phyloP scores from a whole-genome alignment of 2,888 invertebrate species.

The Aquatica leii region DNA sequence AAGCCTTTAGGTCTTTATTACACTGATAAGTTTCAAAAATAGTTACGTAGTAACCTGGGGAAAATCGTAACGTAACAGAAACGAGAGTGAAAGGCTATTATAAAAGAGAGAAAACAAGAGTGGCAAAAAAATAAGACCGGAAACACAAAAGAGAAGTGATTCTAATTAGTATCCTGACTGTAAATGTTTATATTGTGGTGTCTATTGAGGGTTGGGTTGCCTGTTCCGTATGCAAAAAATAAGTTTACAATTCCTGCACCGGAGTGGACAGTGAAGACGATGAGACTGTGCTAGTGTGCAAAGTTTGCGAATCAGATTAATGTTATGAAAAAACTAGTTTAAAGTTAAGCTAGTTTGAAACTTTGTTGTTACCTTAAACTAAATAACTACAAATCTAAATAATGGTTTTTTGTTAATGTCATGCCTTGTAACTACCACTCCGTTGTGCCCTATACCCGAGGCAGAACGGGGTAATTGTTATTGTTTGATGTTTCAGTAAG shows the following conservation, averaged over 20 bases:
- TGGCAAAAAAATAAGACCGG: neutral
- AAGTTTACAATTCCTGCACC: slow-evolving; percentile 1
- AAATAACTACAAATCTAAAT: no score
- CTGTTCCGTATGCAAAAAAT: slow-evolving; percentile 6
- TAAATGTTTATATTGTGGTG: slow-evolving; percentile 6
- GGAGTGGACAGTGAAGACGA: slow-evolving; percentile 9
- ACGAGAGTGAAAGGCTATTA: no score
- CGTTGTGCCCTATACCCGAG: neutral
- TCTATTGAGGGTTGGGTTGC: neutral
- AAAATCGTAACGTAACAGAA: neutral
- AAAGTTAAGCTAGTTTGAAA: neutral
- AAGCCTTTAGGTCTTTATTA: slow-evolving; percentile 8
- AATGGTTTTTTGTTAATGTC: neutral
- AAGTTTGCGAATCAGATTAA: neutral
- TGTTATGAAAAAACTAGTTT: neutral
- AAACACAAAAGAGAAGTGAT: neutral
- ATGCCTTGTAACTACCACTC: neutral
- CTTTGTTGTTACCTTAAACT: neutral
- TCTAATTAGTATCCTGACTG: neutral
- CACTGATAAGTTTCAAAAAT: neutral
- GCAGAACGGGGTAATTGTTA: no score
- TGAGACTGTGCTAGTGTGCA: slow-evolving; percentile 1
- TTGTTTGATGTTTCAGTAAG: no score
- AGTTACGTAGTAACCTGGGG: slow-evolving; percentile 3
- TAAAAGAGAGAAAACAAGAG: neutral